A percentile compares a stretch with the other conserved stretches of the same genome.
Conservation (phyloP, 2,113 vertebrate genomes). For the Hypomesus transpacificus region DNA sequence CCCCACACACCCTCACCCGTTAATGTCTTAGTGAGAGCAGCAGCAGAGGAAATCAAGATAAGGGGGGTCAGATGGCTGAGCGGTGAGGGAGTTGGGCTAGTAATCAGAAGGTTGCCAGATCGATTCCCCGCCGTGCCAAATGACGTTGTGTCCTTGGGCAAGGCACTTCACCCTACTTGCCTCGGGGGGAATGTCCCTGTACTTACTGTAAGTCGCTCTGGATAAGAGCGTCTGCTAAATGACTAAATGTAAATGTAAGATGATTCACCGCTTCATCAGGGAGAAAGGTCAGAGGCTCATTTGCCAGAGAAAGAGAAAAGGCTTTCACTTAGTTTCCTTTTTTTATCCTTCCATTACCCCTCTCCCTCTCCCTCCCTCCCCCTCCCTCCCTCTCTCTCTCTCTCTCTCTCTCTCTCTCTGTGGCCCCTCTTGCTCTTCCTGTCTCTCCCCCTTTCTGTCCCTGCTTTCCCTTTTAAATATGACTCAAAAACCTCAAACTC, state of each 20-base stretch:
- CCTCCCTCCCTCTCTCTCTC: neutral
- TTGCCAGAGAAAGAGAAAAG: constrained; percentile 49
- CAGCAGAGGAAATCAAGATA: constrained; percentile 34
- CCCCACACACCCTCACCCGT: constrained; percentile 10
- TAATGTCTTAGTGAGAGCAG: neutral
- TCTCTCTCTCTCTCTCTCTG: constrained; percentile 5
- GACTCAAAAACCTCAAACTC: constrained; percentile 12
- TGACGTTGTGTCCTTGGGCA: no score
- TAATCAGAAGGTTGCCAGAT: no score
- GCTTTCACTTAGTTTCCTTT: constrained; percentile 31
- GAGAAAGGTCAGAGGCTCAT: constrained; percentile 45
- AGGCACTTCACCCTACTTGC: no score
- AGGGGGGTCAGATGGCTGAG: no score
- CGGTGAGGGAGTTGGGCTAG: no score
- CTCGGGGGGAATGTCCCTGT: no score
- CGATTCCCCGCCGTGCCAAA: no score
- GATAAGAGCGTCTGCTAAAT: no score
- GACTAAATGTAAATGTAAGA: no score
- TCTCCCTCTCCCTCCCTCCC: constrained; percentile 1
- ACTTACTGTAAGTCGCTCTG: no score
- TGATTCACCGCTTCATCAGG: constrained; percentile 38
- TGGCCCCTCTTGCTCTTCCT: constrained; percentile 25
- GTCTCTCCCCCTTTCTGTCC: constrained; percentile 8
- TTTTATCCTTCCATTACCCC: constrained; percentile 9
- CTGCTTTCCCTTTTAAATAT: constrained; percentile 22